Evolutionary conservation across 2,113 vertebrate species (phyloP).

Genomic region (Connochaetes taurinus): DNA sequence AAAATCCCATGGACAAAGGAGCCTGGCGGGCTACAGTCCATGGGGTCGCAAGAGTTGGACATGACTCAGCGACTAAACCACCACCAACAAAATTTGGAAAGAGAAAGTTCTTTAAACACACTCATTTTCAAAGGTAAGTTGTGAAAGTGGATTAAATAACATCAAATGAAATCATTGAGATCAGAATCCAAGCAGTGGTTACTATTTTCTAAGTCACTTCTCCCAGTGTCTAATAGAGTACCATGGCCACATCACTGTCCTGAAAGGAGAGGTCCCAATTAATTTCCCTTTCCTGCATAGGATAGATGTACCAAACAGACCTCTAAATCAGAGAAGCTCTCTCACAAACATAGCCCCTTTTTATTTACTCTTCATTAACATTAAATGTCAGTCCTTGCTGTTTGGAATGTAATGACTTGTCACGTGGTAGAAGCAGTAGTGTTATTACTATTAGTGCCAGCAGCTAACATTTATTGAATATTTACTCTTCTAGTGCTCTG

Average conservation of each 20-base stretch:
- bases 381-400: background rate
- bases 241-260: background rate
- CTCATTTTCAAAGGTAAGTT: background rate
- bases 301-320: background rate
- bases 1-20: background rate
- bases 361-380: background rate
- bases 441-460: background rate
- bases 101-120: background rate
- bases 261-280: background rate
- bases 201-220: background rate
- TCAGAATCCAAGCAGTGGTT: background rate
- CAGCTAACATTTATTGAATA: background rate
- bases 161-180: background rate
- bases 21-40: background rate
- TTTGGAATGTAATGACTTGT: background rate
- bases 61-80: background rate
- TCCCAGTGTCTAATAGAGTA: no score
- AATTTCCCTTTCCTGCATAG: background rate
- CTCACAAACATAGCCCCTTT: background rate
- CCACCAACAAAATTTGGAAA: background rate
- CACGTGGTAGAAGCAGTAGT: rapidly evolving
- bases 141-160: background rate
- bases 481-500: background rate
- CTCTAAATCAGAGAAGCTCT: background rate
- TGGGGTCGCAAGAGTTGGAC: background rate